These are phyloP conservation scores for Melanerpes aurifrons DNA, from an alignment of 2,113 vertebrate species.

Conservation along the genomic window DNA sequence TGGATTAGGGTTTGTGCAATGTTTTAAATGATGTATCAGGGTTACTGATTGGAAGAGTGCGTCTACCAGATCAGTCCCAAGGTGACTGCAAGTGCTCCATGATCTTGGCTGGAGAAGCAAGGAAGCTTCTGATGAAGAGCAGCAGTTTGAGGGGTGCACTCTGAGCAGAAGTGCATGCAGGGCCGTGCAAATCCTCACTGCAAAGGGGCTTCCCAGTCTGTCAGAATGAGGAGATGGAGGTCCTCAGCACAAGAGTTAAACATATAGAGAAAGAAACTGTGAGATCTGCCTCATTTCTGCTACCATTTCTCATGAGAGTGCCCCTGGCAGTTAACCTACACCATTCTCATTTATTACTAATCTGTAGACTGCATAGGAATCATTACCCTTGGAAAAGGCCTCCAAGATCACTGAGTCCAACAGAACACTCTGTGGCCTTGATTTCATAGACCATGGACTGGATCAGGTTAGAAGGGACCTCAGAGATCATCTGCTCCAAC, in stretches of 20 bases:
- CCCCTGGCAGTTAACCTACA: not conserved
- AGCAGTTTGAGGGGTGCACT: not conserved
- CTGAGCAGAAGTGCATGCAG: not conserved
- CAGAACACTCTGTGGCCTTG: too few relatives aligned
- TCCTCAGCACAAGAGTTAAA: not conserved
- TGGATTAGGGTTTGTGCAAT: not conserved
- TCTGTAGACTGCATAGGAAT: not conserved
- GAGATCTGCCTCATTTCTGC: not conserved
- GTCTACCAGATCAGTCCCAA: conserved; percentile 23
- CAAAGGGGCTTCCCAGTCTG: not conserved
- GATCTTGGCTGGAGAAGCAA: not conserved
- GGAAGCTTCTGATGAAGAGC: not conserved
- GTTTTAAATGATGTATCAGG: not conserved
- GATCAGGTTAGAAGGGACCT: too few relatives aligned
- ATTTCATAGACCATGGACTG: too few relatives aligned
- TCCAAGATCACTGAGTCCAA: too few relatives aligned
- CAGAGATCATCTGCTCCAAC: too few relatives aligned
- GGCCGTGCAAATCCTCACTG: not conserved
- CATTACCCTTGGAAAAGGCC: too few relatives aligned
- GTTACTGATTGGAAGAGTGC: not conserved
- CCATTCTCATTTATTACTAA: not conserved
- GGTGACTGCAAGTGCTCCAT: not conserved
- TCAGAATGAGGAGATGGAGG: not conserved
- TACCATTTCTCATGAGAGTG: not conserved
- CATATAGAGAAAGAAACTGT: not conserved